A percentile compares a stretch with the other conserved stretches of the same genome.
Evolutionary conservation across 2,797 vertebrate species (phyloP).

Genomic region (Oreonectes daqikongensis): DNA sequence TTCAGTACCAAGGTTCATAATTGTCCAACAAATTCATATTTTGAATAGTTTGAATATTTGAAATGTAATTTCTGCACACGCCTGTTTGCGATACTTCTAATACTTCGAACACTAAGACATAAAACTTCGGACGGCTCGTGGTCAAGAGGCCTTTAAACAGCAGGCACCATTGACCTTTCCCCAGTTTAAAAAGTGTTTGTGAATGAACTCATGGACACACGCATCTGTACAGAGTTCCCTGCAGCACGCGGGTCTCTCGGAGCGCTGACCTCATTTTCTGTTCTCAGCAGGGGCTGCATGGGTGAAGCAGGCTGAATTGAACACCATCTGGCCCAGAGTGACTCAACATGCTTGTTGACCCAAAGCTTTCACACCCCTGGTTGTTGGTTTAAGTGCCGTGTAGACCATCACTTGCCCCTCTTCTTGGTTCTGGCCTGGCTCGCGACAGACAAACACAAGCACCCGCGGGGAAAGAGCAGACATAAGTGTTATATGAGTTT

Average conservation of each 20-base stretch:
- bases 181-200: not conserved
- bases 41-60: not conserved
- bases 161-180: not conserved
- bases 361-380: conserved; percentile 36
- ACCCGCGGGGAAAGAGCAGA: conserved; percentile 17
- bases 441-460: conserved; percentile 23
- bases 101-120: not conserved
- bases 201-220: not conserved
- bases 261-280: conserved; percentile 27
- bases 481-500: conserved; percentile 34
- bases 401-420: not conserved
- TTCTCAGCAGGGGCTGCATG: conserved; percentile 6
- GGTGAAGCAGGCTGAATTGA: conserved; percentile 10
- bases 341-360: conserved; percentile 40
- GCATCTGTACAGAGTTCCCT: not conserved
- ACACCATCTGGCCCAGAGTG: conserved; percentile 39
- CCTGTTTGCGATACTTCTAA: not conserved
- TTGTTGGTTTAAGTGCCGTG: conserved; percentile 35
- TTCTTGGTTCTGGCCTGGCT: not conserved
- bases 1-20: no score
- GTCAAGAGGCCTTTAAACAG: not conserved
- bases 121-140: not conserved
- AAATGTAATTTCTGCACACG: not conserved
- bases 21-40: not conserved
- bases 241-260: not conserved